Evolutionary conservation across 2,113 vertebrate genomes (phyloP).

Genomic region (Odontesthes bonariensis): DNA sequence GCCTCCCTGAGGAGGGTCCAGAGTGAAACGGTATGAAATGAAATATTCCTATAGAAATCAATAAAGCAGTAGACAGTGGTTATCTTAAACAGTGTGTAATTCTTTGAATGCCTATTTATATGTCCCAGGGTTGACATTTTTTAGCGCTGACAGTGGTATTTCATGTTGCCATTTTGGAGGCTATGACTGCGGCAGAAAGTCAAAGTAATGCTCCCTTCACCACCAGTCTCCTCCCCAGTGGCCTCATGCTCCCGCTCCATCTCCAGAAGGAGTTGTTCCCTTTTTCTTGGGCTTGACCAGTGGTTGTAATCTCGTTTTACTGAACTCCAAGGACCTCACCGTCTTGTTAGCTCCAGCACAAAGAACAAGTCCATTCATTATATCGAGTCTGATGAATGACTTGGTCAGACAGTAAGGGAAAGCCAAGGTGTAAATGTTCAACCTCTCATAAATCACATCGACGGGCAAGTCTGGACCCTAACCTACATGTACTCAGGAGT

Average conservation of each 20-base stretch:
- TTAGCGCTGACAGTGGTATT: slow-evolving; percentile 2
- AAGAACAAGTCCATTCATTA: slow-evolving; percentile 87
- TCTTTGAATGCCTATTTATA: slow-evolving; percentile 28
- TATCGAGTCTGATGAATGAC: slow-evolving; percentile 85
- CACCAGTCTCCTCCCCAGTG: slow-evolving; percentile 12
- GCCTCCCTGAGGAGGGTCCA: slow-evolving; percentile 21
- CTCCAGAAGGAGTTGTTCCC: slow-evolving; percentile 74
- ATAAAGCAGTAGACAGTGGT: slow-evolving; percentile 11
- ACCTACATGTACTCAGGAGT: slow-evolving; percentile 86
- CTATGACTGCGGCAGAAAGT: slow-evolving; percentile 46
- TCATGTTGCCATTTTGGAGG: slow-evolving; percentile 28
- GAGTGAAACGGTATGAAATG: slow-evolving; percentile 21
- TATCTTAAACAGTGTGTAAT: slow-evolving; percentile 14
- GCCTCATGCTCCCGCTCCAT: slow-evolving; percentile 48
- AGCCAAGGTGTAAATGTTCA: slow-evolving; percentile 87
- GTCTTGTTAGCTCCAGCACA: slow-evolving; percentile 84
- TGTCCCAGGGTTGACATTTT: slow-evolving; percentile 8
- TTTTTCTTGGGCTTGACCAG: slow-evolving; percentile 81
- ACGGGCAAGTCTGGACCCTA: slow-evolving; percentile 85
- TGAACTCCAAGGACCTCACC: slow-evolving; percentile 83
- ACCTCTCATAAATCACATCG: slow-evolving; percentile 86
- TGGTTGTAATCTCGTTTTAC: slow-evolving; percentile 84
- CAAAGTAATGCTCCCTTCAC: slow-evolving; percentile 38
- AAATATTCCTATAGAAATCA: slow-evolving; percentile 22
- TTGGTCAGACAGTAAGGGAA: slow-evolving; percentile 85